phyloP scores from a whole-genome alignment of 1,140 invertebrate genomes.

The Drosophila pectinifera region DNA sequence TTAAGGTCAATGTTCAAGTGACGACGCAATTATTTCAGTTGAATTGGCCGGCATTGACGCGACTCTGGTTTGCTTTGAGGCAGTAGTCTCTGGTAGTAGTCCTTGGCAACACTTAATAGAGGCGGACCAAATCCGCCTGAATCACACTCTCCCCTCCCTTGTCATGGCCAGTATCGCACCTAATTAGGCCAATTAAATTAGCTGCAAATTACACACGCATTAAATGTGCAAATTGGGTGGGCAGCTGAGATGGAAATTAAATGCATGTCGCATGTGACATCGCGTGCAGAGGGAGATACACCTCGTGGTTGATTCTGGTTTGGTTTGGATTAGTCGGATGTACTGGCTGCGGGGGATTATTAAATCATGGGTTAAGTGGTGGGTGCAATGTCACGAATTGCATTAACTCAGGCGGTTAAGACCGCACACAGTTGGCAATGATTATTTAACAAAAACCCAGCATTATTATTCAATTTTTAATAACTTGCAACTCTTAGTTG shows the following conservation, averaged over 20 bases:
- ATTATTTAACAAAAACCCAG: too few relatives aligned
- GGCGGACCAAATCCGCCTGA: background rate
- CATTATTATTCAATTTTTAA: too few relatives aligned
- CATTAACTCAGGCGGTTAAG: background rate
- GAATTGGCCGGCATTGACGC: conserved; percentile 25
- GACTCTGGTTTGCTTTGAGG: conserved; percentile 21
- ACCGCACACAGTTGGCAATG: too few relatives aligned
- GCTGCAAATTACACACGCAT: conserved; percentile 42
- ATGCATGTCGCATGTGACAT: conserved; percentile 25
- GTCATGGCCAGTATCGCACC: conserved; percentile 32
- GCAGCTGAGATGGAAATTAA: conserved; percentile 19
- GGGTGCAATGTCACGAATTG: conserved; percentile 33
- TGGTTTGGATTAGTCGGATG: conserved; percentile 10
- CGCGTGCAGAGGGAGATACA: conserved; percentile 9
- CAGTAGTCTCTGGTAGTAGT: conserved; percentile 12
- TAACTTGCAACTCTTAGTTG: too few relatives aligned
- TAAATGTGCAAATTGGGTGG: conserved; percentile 40
- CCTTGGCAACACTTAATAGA: too few relatives aligned
- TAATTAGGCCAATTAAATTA: conserved; percentile 48
- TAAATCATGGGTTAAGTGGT: conserved; percentile 2
- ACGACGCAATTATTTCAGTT: conserved; percentile 32
- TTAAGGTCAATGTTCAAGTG: conserved; percentile 2
- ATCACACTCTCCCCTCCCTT: background rate
- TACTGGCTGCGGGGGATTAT: conserved; percentile 12
- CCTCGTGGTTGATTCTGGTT: conserved; percentile 11